Evolutionary conservation across 2,797 vertebrate species (phyloP), one percentile per base, ranked within the genome.

Genomic region (Botia almorhae): DNA sequence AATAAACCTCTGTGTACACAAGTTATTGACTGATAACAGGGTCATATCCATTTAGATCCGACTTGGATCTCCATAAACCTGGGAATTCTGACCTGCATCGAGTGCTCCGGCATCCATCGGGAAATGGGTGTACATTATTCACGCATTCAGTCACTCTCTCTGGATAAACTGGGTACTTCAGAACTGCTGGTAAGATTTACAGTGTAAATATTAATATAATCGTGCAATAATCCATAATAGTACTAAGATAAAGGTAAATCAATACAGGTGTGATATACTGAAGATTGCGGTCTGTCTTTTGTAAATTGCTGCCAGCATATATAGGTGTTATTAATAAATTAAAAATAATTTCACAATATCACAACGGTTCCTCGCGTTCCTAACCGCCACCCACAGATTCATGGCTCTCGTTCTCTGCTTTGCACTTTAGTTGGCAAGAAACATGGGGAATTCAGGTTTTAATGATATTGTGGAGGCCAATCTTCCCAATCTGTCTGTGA

Each of bases 101-200:
- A 96, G 87, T 96, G 95, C 82, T 96, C 95, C 6, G 94, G 95
- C 36, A 94, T 96, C 86, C 96, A 96, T 89, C 90, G 94, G 46
- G 94, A 96, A 84, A 93, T 96, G 93, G 95, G 94, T 1, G 94
- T 95, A 36, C 95, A 96, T 53, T 86, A 92, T 61, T 95, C 95
- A 43, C 88, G 92, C 51, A 95, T 95, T 81, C 93, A 95, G 85
- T 95, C 91, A 0, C 90, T 96, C 70, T 94, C 93, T 43, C 86
- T 95, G 83, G 95, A 96, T 87, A 95, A 93, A 72, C 89, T 96
- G 80, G 92, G 94, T 36, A 95, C 94, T 46, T 95, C 95, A 0
- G 95, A 96, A 81, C 89, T 96, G 77, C 86, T 96, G 92, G 95
- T 94, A 75, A 51, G 87, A 16, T 29, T 75, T 29, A 26, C 23